Conservation (phyloP, 2,888 invertebrate genomes). For the Drosophila vallismaia region DNA sequence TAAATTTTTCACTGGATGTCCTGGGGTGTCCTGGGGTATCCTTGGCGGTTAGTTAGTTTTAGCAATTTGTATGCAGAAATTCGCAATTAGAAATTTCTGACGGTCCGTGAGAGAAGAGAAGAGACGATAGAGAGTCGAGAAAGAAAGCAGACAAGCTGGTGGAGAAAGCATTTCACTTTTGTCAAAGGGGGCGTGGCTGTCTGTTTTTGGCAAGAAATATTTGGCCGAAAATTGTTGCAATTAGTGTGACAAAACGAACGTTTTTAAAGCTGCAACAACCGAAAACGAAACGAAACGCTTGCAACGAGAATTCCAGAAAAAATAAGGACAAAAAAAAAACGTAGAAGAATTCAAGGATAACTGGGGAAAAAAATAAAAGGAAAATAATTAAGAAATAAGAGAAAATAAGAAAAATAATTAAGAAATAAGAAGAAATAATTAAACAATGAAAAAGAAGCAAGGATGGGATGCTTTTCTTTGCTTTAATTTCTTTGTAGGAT, state of each 20-base stretch:
- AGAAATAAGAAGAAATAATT: no score
- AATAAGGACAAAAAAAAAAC: no score
- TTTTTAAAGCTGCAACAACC: slow-evolving; percentile 13
- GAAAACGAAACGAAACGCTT: no score
- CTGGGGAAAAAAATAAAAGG: not conserved
- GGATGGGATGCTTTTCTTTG: not conserved
- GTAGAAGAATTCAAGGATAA: not conserved
- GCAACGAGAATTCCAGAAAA: not conserved
- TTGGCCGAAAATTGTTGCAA: slow-evolving; percentile 41
- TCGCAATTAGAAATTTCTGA: slow-evolving; percentile 74
- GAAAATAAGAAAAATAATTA: no score
- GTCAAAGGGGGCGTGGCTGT: not conserved
- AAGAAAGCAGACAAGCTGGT: slow-evolving; percentile 1
- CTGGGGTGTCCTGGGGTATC: not conserved
- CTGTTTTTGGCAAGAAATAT: slow-evolving; percentile 10
- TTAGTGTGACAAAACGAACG: slow-evolving; percentile 31
- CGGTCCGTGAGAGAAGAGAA: slow-evolving; percentile 20
- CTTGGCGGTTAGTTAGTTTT: slow-evolving; percentile 11
- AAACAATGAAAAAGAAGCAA: no score
- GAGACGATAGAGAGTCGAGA: slow-evolving; percentile 3
- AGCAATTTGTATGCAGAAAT: slow-evolving; percentile 68
- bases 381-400: no score
- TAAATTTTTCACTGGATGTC: slow-evolving; percentile 59
- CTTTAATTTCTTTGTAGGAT: not conserved
- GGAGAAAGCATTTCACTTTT: not conserved